Conservation (phyloP, 2,888 invertebrate genomes). For the Coelopa pilipes region DNA sequence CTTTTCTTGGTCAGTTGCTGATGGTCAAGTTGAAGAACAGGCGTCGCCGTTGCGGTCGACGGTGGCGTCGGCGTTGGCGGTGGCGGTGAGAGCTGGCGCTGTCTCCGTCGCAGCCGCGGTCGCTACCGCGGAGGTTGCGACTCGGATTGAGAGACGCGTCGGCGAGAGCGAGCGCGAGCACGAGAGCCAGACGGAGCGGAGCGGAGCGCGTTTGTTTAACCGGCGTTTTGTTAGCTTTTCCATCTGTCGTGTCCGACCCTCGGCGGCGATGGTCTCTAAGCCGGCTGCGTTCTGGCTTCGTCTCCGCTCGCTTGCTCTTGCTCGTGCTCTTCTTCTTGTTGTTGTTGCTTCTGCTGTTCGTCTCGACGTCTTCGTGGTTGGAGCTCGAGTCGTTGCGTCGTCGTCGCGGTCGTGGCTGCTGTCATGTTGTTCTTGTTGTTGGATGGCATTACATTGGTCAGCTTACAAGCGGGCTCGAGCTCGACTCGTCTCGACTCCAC, state of each 20-base stretch:
- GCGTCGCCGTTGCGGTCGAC: slow-evolving; percentile 27
- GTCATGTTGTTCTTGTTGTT: slow-evolving; percentile 41
- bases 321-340: too few species aligned
- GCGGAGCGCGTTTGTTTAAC: slow-evolving; percentile 29
- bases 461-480: slow-evolving; percentile 16
- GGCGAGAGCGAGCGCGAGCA: not conserved
- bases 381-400: too few species aligned
- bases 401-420: not conserved
- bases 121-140: too few species aligned
- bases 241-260: slow-evolving; percentile 1
- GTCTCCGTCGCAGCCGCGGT: not conserved
- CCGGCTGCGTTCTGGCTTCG: slow-evolving; percentile 10
- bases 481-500: slow-evolving; percentile 32
- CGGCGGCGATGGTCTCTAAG: slow-evolving; percentile 1
- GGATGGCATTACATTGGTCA: slow-evolving; percentile 3
- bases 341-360: too few species aligned
- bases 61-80: slow-evolving; percentile 32
- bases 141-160: not conserved
- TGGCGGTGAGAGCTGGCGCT: not conserved
- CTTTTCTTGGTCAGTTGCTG: slow-evolving; percentile 31
- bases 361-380: not conserved
- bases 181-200: not conserved
- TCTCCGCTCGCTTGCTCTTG: too few species aligned
- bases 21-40: slow-evolving; percentile 52
- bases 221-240: slow-evolving; percentile 35